phyloP scores from a whole-genome alignment of 2,797 vertebrate species.

The Hypotaenidia philippensis region DNA sequence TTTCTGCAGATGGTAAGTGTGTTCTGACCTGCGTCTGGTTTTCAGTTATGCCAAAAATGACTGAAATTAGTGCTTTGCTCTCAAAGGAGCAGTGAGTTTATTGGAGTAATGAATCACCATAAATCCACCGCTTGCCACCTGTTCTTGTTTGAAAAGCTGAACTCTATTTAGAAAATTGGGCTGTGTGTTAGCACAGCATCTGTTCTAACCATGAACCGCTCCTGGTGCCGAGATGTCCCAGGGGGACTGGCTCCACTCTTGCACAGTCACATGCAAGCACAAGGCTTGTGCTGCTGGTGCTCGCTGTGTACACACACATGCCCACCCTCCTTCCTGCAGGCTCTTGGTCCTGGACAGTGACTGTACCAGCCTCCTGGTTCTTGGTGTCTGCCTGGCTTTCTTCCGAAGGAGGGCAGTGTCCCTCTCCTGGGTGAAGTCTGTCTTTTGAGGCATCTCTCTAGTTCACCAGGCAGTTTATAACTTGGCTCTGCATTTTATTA shows the following conservation, averaged over 20 bases:
- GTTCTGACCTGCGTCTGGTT: background rate
- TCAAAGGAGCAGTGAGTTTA: background rate
- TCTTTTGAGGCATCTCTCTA: background rate
- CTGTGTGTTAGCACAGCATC: background rate
- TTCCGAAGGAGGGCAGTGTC: background rate
- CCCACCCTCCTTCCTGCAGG: fast-evolving
- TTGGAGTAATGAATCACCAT: background rate
- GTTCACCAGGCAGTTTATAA: background rate
- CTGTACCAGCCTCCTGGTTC: background rate
- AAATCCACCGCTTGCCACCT: background rate
- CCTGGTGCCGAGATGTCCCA: background rate
- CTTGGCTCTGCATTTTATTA: background rate
- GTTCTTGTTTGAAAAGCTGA: background rate
- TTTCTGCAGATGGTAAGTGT: constrained; percentile 94
- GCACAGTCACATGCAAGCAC: background rate
- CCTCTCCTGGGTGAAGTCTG: background rate
- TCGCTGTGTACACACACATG: fast-evolving
- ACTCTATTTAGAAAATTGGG: background rate
- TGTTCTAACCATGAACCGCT: background rate
- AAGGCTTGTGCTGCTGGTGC: fast-evolving
- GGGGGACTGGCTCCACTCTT: background rate
- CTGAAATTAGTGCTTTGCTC: background rate
- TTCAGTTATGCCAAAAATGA: background rate
- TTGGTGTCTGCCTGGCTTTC: background rate
- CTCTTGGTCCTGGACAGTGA: background rate